These are phyloP conservation scores for Cydia amplana DNA, from an alignment of 1,140 invertebrate genomes.

Conservation along the genomic window DNA sequence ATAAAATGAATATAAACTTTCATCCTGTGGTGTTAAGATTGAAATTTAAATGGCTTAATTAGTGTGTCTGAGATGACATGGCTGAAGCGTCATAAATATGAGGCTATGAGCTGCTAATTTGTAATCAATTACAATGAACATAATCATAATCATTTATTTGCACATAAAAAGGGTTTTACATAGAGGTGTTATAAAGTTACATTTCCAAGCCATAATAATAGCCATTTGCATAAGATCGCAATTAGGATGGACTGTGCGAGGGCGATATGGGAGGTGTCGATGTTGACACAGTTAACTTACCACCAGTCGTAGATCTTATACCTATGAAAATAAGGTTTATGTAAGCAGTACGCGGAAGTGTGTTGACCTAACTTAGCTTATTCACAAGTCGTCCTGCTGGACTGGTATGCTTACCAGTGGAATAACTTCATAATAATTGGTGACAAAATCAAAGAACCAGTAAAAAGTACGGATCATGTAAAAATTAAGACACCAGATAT, in stretches of 20 bases:
- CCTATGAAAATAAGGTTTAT: neutral
- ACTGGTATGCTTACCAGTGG: no score
- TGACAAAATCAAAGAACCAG: neutral
- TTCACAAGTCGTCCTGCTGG: conserved; percentile 52
- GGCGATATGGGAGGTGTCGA: neutral
- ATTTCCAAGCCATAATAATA: no score
- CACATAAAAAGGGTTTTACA: no score
- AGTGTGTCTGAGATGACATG: no score
- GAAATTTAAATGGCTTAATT: neutral
- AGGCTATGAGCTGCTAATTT: neutral
- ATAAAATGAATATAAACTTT: neutral
- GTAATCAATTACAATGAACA: neutral
- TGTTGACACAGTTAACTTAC: neutral
- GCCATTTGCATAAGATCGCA: neutral
- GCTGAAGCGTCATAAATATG: neutral
- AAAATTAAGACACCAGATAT: no score
- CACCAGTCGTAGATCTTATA: neutral
- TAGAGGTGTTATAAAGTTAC: no score
- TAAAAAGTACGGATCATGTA: no score
- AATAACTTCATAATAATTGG: neutral
- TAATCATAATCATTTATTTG: no score
- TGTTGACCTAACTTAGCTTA: conserved; percentile 61
- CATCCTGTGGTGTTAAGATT: neutral
- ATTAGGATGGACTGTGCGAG: neutral
- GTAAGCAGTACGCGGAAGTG: neutral